Evolutionary conservation across 2,113 vertebrate genomes (phyloP), one percentile per base, ranked within the genome.

Genomic region (Dunckerocampus dactyliophorus): DNA sequence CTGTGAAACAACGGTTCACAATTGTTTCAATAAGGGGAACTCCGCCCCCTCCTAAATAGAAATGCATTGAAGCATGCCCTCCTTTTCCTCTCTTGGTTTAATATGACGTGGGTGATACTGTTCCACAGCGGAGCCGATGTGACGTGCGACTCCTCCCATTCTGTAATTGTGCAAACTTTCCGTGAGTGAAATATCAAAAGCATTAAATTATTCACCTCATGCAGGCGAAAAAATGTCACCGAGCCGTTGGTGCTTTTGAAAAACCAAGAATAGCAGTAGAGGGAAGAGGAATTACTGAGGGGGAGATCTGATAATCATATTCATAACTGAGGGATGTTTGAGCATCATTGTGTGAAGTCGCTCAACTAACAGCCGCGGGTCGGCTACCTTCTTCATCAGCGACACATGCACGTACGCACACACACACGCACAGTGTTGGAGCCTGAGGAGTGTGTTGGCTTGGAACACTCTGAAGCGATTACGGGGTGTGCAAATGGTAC

Each of bases 21-120:
- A 43, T 43, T 14, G 39, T 43, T 14, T 43, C 39, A 43, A 43
- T 13, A 28, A 15, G 49, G 13, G 12, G 37, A 21, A 13, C 54
- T 13, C 17, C 31, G 7, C n/a, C 31, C 19, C 14, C 7, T 17
- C 53, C 52, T 66, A 62, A 77, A 75, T 82, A 63, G 72, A 80
- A 79, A 79, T 34, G 66, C 75, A 74, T 43, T 45, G 37, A 49
- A 77, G 62, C 73, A 57, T 67, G 67, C 50, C 54, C 37, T 39
- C 31, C 31, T 50, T 72, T 50, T 22, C 48, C 61, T 60, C 67
- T 67, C 63, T 72, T 63, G 60, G 28, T 60, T 45, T 47, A 59
- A 56, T 24, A 49, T 39, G 24, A 52, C 47, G 22, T 54, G 72
- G 74, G 20, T 59, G 55, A 66, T 39, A 39, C 7, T 5, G 37